These are phyloP conservation scores for Momotus momota DNA, from an alignment of 2,797 vertebrate genomes.

Conservation along the genomic window DNA sequence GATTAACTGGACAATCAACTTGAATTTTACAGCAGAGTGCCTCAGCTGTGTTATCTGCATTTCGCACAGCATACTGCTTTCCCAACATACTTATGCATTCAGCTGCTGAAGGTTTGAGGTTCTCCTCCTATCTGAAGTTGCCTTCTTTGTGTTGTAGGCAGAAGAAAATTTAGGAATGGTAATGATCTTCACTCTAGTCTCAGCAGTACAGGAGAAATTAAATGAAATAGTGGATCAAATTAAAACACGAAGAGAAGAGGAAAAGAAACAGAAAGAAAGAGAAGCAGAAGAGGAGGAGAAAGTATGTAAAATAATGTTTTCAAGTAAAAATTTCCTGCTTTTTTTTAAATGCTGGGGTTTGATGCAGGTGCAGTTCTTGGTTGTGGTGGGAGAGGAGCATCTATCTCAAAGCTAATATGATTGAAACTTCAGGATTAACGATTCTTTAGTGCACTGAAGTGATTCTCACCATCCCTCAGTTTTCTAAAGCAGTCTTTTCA, in stretches of 20 bases:
- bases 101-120: neutral
- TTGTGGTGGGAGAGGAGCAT: neutral
- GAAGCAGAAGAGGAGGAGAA: slow-evolving; percentile 97
- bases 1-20: neutral
- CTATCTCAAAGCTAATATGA: neutral
- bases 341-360: neutral
- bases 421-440: neutral
- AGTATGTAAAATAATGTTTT: slow-evolving; percentile 75
- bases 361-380: neutral
- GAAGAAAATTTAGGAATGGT: slow-evolving; percentile 97
- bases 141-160: slow-evolving; percentile 79
- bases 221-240: slow-evolving; percentile 95
- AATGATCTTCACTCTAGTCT: slow-evolving; percentile 98
- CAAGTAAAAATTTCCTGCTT: neutral
- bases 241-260: slow-evolving; percentile 92
- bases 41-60: neutral
- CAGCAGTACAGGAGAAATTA: slow-evolving; percentile 95
- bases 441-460: neutral
- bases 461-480: neutral
- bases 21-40: neutral
- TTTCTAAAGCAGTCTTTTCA: neutral
- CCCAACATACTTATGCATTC: neutral
- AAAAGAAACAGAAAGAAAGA: slow-evolving; percentile 87
- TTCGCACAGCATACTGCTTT: neutral
- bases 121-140: neutral